These are phyloP conservation scores for Athene cunicularia DNA, from an alignment of 2,113 vertebrate species.

Conservation along the genomic window DNA sequence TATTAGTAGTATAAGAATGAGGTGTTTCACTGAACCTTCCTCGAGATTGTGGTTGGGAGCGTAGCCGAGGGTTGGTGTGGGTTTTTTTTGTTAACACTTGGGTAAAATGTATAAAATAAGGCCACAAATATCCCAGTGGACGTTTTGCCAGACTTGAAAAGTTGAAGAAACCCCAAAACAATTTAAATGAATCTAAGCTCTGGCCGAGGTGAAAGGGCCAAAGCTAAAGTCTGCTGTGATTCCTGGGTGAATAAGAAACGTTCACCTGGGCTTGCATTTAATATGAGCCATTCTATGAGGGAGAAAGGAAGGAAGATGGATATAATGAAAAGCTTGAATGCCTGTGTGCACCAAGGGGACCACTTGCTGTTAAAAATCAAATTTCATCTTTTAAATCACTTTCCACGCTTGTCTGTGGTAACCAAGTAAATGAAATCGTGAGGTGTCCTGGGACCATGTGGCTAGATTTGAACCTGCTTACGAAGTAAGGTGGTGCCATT, in stretches of 20 bases:
- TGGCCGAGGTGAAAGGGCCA: conserved; percentile 37
- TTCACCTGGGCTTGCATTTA: conserved; percentile 67
- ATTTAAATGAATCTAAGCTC: conserved; percentile 25
- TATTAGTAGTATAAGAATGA: background rate
- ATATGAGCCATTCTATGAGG: conserved; percentile 55
- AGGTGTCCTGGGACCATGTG: conserved; percentile 49
- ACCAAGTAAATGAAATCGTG: conserved; percentile 68
- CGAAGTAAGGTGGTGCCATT: conserved; percentile 35
- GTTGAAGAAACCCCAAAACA: background rate
- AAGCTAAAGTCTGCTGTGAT: conserved; percentile 45
- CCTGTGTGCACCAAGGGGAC: conserved; percentile 60
- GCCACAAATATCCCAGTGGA: background rate
- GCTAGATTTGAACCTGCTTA: conserved; percentile 56
- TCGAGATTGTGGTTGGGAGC: background rate
- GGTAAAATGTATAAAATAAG: background rate
- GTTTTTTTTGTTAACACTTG: background rate
- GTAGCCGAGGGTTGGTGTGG: background rate
- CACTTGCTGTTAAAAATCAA: conserved; percentile 68
- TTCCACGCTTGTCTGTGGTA: conserved; percentile 54
- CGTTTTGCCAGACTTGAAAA: background rate
- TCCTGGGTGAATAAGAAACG: conserved; percentile 31
- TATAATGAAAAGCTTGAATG: conserved; percentile 70
- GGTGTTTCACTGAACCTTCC: background rate
- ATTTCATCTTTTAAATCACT: conserved; percentile 63
- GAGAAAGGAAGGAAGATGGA: conserved; percentile 44